Base-by-base conservation (phyloP, 2,888 invertebrate species). In the Pseudococcus longispinus region DNA sequence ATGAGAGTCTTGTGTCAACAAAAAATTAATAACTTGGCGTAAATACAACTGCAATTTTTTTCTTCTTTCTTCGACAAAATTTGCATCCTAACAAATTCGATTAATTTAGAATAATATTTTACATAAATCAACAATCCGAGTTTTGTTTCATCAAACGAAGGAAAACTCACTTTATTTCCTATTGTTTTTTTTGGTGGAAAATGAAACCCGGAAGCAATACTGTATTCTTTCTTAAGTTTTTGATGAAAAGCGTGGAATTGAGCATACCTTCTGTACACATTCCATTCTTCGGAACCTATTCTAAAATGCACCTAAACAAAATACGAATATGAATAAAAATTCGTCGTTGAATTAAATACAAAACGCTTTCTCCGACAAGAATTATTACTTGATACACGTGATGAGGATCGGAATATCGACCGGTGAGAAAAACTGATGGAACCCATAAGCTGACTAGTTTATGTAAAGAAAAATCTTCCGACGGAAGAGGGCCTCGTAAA, bases 171-270 rank as follows among this genome's bases (percentile, higher is more conserved):
- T 93, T 96, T 96, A 91, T 97, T 97, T 42, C 98, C 96, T 89
- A 98, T 93, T 87, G 96, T 95, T 91, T 97, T 98, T 91, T 98
- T 98, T 0, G 97, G 97, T 11, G 98, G 98, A 91, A 98, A 98
- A 90, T 96, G 96, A 90, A 97, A 96, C 5, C 94, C 93, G 26
- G 94, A 93, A 85, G 97, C 94, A 88, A 94, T 92, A 0, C 95
- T 93, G 90, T 96, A 96, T 90, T 95, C 93, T 90, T 96, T 97
- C 90, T 95, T 96, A 70, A 98, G 91, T 89, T 95, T 94, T 88
- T 94, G 93, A 90, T 98, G 97, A 42, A 98, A 92, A 88, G 95
- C 94, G 90, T 96, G 93, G 91, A 98, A 98, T 91, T 98, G 97
- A 9, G 97, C 95, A 90, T 98, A 98, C 90, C 98, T 93, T 89